These are phyloP conservation scores for Enteromius fasciolatus DNA, from an alignment of 2,797 vertebrate species.

Conservation along the genomic window DNA sequence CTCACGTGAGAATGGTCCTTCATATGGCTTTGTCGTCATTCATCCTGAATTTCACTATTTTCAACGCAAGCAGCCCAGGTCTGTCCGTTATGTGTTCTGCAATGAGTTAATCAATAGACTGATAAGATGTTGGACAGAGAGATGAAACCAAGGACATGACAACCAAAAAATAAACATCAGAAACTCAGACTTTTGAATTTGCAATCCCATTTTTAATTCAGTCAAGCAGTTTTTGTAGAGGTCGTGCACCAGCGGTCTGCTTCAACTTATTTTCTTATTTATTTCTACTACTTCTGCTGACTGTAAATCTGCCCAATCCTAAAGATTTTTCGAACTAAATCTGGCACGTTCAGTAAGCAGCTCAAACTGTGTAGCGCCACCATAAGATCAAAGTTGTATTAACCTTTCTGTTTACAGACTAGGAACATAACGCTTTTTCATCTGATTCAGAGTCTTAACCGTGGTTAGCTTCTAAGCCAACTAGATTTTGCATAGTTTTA, in stretches of 20 bases:
- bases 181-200: background rate
- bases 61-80: background rate
- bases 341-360: background rate
- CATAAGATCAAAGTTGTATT: background rate
- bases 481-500: background rate
- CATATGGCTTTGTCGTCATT: background rate
- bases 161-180: background rate
- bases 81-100: conserved; percentile 27
- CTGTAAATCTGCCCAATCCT: too few relatives aligned
- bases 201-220: background rate
- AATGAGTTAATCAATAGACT: conserved; percentile 46
- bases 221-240: background rate
- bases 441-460: background rate
- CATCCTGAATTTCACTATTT: background rate
- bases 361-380: background rate
- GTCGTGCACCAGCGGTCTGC: background rate
- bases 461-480: background rate
- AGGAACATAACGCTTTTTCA: background rate
- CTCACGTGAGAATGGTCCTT: background rate
- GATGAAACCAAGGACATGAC: conserved; percentile 31
- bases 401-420: background rate
- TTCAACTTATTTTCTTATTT: background rate
- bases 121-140: conserved; percentile 38
- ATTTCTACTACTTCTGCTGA: background rate
- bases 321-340: background rate